Evolutionary conservation across 2,113 vertebrate genomes (phyloP).

Genomic region (Egretta garzetta): DNA sequence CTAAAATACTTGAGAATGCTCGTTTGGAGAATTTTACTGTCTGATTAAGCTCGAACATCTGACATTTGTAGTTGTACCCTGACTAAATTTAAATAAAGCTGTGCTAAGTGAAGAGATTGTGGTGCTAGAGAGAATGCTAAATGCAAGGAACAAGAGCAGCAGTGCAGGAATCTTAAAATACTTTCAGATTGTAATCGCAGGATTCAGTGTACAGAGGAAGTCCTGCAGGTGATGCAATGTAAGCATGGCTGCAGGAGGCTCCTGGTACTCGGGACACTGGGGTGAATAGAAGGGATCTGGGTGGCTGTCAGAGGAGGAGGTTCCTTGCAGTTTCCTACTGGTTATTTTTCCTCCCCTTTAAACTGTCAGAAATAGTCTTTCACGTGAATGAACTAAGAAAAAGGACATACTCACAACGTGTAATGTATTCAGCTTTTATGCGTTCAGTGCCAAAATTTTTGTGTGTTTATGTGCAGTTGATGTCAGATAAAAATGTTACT

Average conservation of each 20-base stretch:
- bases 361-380: not conserved
- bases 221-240: not conserved
- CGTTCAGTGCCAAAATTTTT: not conserved
- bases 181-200: too few species aligned
- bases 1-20: not conserved
- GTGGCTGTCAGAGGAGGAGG: too few species aligned
- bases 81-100: not conserved
- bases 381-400: not conserved
- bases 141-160: not conserved
- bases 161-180: not conserved
- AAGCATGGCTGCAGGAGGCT: not conserved
- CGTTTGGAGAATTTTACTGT: not conserved
- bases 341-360: not conserved
- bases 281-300: too few species aligned
- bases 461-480: not conserved
- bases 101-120: not conserved
- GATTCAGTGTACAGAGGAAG: not conserved
- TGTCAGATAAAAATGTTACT: not conserved
- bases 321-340: not conserved
- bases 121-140: not conserved
- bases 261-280: rapidly evolving
- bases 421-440: not conserved
- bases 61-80: not conserved
- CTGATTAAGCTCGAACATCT: not conserved
- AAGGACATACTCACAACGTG: not conserved